These are phyloP conservation scores for Passer domesticus DNA, from an alignment of 2,113 vertebrate species.

Conservation along the genomic window DNA sequence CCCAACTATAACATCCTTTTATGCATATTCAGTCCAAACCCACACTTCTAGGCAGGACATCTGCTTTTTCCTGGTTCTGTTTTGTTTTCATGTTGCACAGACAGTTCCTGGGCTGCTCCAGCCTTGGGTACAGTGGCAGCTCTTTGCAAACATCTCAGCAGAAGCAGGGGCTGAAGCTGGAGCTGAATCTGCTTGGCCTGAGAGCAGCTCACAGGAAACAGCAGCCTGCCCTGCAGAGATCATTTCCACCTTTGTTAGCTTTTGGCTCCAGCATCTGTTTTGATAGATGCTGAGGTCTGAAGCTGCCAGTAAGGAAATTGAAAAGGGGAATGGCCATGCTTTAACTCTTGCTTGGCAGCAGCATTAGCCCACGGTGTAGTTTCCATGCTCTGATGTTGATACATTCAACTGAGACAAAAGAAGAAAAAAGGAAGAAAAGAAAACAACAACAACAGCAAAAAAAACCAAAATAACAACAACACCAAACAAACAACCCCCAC, in stretches of 20 bases:
- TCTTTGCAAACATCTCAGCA: not conserved
- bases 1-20: not conserved
- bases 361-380: rapidly evolving
- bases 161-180: not conserved
- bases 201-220: constrained; percentile 4
- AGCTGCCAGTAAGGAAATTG: constrained; percentile 4
- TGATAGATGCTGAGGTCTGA: constrained; percentile 17
- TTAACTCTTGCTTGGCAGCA: constrained; percentile 14
- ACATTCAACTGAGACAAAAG: not conserved
- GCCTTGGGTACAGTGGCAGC: not conserved
- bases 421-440: rapidly evolving
- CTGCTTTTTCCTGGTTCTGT: not conserved
- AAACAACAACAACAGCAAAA: not conserved
- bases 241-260: constrained; percentile 37
- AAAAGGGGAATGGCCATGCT: not conserved
- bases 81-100: not conserved
- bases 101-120: not conserved
- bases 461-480: not conserved
- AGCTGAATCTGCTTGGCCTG: not conserved
- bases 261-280: constrained; percentile 30
- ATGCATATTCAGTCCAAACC: not conserved
- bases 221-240: not conserved
- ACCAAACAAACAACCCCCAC: not conserved
- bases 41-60: not conserved
- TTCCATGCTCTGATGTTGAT: not conserved